A percentile compares a stretch with the other conserved stretches of the same genome.
Evolutionary conservation across 2,113 vertebrate genomes (phyloP).

Genomic region (Onychostoma macrolepis): DNA sequence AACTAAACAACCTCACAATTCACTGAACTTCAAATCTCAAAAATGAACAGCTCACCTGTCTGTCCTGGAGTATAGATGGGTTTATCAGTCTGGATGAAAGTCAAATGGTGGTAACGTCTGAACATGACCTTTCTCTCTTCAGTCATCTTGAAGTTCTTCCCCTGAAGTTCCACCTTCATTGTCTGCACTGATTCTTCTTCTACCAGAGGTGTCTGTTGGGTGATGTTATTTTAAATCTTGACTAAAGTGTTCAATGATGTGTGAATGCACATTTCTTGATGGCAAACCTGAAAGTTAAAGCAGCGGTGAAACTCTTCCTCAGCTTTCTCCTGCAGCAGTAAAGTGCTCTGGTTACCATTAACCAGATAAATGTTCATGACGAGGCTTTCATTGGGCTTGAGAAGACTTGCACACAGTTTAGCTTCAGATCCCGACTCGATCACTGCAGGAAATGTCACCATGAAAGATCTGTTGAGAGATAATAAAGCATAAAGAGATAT

Average conservation of each 20-base stretch:
- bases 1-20: background rate
- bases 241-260: background rate
- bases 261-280: background rate
- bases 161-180: constrained; percentile 65
- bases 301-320: constrained; percentile 62
- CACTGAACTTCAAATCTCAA: background rate
- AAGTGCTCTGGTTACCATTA: constrained; percentile 17
- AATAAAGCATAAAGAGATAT: background rate
- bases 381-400: constrained; percentile 67
- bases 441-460: constrained; percentile 70
- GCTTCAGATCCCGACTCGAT: constrained; percentile 67
- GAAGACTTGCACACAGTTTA: constrained; percentile 66
- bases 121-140: constrained; percentile 67
- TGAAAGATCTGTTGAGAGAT: constrained; percentile 52
- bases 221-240: background rate
- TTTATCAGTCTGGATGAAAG: constrained; percentile 74
- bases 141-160: constrained; percentile 60
- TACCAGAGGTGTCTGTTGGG: constrained; percentile 62
- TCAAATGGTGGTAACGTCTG: constrained; percentile 44
- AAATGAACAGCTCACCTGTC: constrained; percentile 60
- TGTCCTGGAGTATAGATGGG: constrained; percentile 75
- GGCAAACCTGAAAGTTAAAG: constrained; percentile 59
- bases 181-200: constrained; percentile 33
- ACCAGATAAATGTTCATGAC: constrained; percentile 62
- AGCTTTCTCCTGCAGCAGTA: constrained; percentile 40